Base-by-base conservation (phyloP, 2,888 invertebrate species). In the Eudasyphora cyanicolor region DNA sequence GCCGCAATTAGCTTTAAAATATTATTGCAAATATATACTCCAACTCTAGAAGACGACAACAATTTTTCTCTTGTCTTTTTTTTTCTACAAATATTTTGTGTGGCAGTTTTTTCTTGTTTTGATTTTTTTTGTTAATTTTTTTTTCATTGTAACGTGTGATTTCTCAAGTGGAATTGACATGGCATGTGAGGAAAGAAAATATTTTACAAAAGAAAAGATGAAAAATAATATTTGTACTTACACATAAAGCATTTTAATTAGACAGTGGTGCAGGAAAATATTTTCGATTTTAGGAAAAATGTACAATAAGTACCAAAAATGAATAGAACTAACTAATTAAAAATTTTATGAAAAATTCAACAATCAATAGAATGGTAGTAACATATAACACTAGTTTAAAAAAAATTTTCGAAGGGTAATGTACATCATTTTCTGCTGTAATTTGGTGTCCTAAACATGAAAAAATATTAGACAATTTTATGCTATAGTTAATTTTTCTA, bases 121-220 rank as follows among this genome's bases (percentile, higher is more conserved):
- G n/a, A 35, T 69, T 76, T 76, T 51, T 10, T 54, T 42, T 62
- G 12, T 24, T 69, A 74, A 71, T 42, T n/a, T 73, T 57, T 24
- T 57, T 21, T 14, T 27, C 19, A 21, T 62, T n/a, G 24, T 73
- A 35, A 45, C 54, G 70, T 80, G 84, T 80, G 80, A 84, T 81
- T 84, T 84, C 75, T 83, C 78, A 80, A 78, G 81, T 84, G 84
- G 81, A 84, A 81, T 84, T 84, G 78, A 84, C 81, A 81, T 80
- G 78, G 70, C 71, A 78, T 67, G 74, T 24, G 8, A 24, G 54
- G 57, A 64, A 62, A 75, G 78, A 78, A 78, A 74, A 57, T 42
- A 75, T 74, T 32, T 45, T n/a, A 38, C 14, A 38, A 38, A 38
- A 38, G 8, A 38, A 38, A 38, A 45, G 14, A 24, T 12, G 27